Evolutionary conservation across 2,113 vertebrate species (phyloP).

Genomic region (Propithecus coquereli): DNA sequence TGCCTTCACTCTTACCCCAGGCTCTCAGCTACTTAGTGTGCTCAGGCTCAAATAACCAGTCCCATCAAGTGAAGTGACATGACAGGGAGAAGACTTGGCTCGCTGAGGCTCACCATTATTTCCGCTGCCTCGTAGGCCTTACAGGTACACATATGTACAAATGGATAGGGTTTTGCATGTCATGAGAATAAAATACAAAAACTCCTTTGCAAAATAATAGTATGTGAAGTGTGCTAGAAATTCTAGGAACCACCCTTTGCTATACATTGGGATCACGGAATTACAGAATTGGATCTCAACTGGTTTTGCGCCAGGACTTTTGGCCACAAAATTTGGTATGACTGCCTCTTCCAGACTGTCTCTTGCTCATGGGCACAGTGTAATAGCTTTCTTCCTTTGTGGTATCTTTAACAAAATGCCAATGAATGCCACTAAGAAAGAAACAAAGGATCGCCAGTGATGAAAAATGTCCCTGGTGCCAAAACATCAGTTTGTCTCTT

Average conservation of each 20-base stretch:
- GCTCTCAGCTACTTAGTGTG: background rate
- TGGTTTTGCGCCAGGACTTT: background rate
- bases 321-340: background rate
- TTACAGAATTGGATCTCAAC: background rate
- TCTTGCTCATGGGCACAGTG: background rate
- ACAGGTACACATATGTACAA: background rate
- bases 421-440: background rate
- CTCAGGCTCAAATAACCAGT: background rate
- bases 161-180: background rate
- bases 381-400: constrained; percentile 57
- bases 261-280: background rate
- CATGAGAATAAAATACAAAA: background rate
- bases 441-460: background rate
- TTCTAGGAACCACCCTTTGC: background rate
- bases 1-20: background rate
- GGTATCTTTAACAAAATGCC: constrained; percentile 14
- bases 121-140: background rate
- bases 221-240: background rate
- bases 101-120: accelerated
- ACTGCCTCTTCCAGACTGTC: background rate
- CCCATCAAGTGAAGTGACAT: accelerated
- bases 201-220: background rate
- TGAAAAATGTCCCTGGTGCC: background rate
- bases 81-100: background rate
- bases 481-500: background rate